Base-by-base conservation (phyloP, 2,113 vertebrate species). In the Syngnathoides biaculeatus region DNA sequence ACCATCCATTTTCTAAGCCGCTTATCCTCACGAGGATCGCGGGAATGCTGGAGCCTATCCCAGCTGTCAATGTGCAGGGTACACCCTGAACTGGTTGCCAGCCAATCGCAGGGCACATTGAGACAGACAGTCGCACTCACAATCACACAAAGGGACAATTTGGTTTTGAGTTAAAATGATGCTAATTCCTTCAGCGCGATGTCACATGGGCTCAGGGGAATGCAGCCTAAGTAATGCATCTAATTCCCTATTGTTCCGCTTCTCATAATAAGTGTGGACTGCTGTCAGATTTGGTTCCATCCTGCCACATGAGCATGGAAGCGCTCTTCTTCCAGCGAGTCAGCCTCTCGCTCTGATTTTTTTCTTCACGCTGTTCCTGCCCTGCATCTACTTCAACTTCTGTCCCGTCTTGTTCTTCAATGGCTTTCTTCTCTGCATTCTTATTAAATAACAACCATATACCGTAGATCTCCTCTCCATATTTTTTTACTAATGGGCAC, bases 261-360 rank as follows among this genome's bases (percentile, higher is more conserved):
- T 78, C 73, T 83, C 83, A 82, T 91, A 91, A 92, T 86, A 89
- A 88, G 88, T 83, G 86, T 64, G 73, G 89, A 91, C 74, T 79
- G 85, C 88, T 90, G 88, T 91, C 88, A n/a, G 86, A 81, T 88
- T 89, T 53, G 35, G 79, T 91, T 86, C 70, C 64, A 60, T 89
- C 74, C 75, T 42, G 64, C 77, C 86, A 81, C 74, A 79, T 88
- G 82, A 92, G 76, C 81, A 48, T 42, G 22, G 72, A 68, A 77
- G 74, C 80, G 27, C 78, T 81, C 71, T 77, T 82, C 75, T 73
- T 73, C 75, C 84, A 70, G 79, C 72, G 61, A 35, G 77, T 68
- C 79, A 72, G 78, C 83, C 83, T 83, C 77, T 52, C 45, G 39
- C 74, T 69, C 77, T 78, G 73, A 56, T 73, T 78, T 81, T 81